These are phyloP conservation scores for Listronotus oregonensis DNA, from an alignment of 1,140 invertebrate species.

Conservation along the genomic window DNA sequence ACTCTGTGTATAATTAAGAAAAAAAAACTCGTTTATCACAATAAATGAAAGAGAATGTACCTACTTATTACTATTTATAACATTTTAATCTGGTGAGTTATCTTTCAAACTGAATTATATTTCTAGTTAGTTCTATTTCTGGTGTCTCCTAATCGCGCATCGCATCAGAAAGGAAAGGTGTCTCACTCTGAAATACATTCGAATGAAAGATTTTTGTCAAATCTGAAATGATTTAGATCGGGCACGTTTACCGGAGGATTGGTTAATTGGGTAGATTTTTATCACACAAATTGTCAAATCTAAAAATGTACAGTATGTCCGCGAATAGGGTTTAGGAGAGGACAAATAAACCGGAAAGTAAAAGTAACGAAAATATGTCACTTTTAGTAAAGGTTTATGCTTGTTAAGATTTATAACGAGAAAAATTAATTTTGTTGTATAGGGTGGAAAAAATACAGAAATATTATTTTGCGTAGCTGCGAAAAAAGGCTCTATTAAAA, in stretches of 20 bases:
- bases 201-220: slow-evolving; percentile 36
- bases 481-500: no score
- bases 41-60: slow-evolving; percentile 24
- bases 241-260: slow-evolving; percentile 28
- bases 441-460: no score
- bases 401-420: no score
- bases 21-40: no score
- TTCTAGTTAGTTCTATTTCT: slow-evolving; percentile 29
- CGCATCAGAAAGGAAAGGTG: slow-evolving; percentile 33
- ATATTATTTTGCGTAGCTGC: no score
- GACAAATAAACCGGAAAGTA: no score
- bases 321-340: no score
- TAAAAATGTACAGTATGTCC: no score
- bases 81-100: slow-evolving; percentile 23
- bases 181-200: slow-evolving; percentile 26
- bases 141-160: slow-evolving; percentile 17
- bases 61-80: slow-evolving; percentile 3
- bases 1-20: no score
- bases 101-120: slow-evolving; percentile 19
- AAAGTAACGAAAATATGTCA: no score
- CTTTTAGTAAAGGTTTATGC: no score
- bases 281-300: not conserved
- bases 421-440: no score
- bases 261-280: slow-evolving; percentile 35
- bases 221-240: slow-evolving; percentile 36